Conservation (phyloP, 2,888 invertebrate genomes). For the Idaea aversata region DNA sequence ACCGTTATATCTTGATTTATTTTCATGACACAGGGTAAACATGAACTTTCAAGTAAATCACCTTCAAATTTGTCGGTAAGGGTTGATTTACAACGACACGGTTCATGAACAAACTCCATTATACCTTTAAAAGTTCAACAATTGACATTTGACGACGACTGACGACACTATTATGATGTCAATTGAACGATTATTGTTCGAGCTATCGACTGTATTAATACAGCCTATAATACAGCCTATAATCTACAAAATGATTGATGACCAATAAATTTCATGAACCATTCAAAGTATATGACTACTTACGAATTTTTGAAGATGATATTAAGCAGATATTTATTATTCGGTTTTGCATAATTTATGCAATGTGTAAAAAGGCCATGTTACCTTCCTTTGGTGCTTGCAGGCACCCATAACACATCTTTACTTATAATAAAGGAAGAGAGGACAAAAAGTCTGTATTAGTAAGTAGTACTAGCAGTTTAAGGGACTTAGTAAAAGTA, state of each 20-base stretch:
- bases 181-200: constrained; percentile 50
- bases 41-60: constrained; percentile 61
- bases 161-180: constrained; percentile 55
- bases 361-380: neutral
- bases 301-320: neutral
- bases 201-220: constrained; percentile 35
- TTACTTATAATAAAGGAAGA: too few relatives aligned
- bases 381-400: too few relatives aligned
- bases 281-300: neutral
- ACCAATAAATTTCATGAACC: neutral
- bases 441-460: too few relatives aligned
- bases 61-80: constrained; percentile 55
- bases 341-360: neutral
- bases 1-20: constrained; percentile 30
- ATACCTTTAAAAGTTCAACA: constrained; percentile 70
- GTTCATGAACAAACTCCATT: constrained; percentile 60
- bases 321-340: neutral
- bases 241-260: neutral
- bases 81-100: constrained; percentile 65
- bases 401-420: too few relatives aligned
- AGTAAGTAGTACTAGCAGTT: too few relatives aligned
- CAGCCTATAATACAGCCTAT: neutral
- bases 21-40: constrained; percentile 30
- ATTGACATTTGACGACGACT: constrained; percentile 65
- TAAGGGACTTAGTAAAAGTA: too few relatives aligned